Base-by-base conservation (phyloP, 2,113 vertebrate genomes). In the Sitta europaea region DNA sequence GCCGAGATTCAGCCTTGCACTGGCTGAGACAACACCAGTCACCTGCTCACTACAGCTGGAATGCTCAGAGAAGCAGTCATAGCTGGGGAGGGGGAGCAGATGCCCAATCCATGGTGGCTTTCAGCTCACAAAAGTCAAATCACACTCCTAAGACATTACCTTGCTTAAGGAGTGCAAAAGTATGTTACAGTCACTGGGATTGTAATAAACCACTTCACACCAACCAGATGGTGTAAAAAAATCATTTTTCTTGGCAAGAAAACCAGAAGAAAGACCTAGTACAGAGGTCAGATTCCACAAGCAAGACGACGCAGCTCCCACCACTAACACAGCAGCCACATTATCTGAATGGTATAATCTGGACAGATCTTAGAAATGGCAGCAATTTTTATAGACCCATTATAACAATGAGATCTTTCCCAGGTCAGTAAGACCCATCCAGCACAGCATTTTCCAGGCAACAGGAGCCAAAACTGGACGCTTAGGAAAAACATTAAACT, bases 391-490 rank as follows among this genome's bases (percentile, higher is more conserved):
- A 92, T 11, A 92, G 90, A 88, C 14, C 28, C 45, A 42, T 90
- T 85, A 33, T 29, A 90, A 86, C 82, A 82, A 62, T 9, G 21
- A 65, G 75, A 88, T 72, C 81, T 76, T 86, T 65, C 90, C 74
- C 62, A 91, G 74, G 86, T 95, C 92, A 93, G 54, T 38, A 71
- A 95, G 93, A 92, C 68, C 87, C 68, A 91, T 66, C 63, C 71
- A 93, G 36, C 21, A 19, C 79, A 77, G 47, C 47, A 43, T 58
- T 86, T 63, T 45, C 35, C 45, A 72, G 20, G 51, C 62, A 90
- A 74, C 0, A 90, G 58, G 9, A 3, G 88, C 85, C 90, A 92
- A 67, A 83, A 62, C 63, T 58, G 67, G 67, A 83, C 70, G 47
- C 42, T 76, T 73, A 50, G 45, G 66, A 93, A 90, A 57, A 94